These are phyloP conservation scores for Pocillopora meandrina DNA, from an alignment of 92 coral and sea anemone species.

Conservation along the genomic window DNA sequence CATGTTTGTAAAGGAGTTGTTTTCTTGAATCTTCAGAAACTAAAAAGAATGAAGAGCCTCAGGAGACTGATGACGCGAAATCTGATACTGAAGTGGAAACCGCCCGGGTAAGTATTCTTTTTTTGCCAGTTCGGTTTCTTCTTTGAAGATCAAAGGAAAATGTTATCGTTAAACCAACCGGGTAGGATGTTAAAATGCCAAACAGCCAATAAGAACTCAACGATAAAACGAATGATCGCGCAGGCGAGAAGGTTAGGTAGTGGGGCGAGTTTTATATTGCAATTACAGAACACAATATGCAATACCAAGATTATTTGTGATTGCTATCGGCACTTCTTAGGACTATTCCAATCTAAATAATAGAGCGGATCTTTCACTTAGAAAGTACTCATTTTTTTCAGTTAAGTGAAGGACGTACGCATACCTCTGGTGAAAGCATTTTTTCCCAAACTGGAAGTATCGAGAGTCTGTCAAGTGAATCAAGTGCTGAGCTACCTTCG, in stretches of 20 bases:
- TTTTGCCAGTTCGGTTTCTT: background rate
- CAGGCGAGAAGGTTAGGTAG: too few species aligned
- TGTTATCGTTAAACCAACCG: too few species aligned
- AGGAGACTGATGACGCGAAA: background rate
- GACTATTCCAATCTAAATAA: background rate
- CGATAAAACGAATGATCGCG: too few species aligned
- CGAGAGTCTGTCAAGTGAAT: background rate
- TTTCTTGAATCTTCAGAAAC: background rate
- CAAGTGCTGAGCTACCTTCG: conserved; percentile 18
- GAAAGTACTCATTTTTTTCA: background rate
- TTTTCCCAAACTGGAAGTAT: background rate
- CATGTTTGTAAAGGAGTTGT: background rate
- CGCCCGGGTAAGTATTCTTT: background rate
- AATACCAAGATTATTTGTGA: too few species aligned
- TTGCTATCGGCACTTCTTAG: too few species aligned
- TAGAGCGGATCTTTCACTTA: background rate
- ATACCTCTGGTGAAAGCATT: background rate
- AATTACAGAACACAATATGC: too few species aligned
- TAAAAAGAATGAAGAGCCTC: background rate
- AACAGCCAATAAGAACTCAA: too few species aligned
- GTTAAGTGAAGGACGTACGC: background rate
- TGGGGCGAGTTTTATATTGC: too few species aligned
- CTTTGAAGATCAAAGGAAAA: too few species aligned
- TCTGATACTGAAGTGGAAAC: conserved; percentile 13
- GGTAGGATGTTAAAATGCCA: too few species aligned